These are phyloP conservation scores for Zhuqinia jingwanae DNA, from an alignment of 2,888 invertebrate species.

Conservation along the genomic window DNA sequence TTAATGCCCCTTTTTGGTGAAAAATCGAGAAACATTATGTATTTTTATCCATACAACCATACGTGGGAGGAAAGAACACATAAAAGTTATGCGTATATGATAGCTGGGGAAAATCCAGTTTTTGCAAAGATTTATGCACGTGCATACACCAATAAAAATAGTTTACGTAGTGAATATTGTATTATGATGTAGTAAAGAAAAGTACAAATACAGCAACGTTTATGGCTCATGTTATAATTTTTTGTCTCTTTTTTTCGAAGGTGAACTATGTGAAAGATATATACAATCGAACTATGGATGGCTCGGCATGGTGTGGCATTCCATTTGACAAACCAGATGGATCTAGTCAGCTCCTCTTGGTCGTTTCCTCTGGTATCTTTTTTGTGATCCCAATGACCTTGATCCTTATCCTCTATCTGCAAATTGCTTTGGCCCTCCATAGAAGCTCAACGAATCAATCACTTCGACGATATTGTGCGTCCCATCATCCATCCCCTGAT, in stretches of 20 bases:
- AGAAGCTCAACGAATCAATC: conserved; percentile 77
- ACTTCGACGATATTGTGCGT: conserved; percentile 77
- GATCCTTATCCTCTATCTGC: conserved; percentile 81
- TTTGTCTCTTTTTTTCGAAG: conserved; percentile 81
- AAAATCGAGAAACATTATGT: too few species aligned
- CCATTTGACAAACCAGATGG: conserved; percentile 76
- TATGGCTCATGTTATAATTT: too few species aligned
- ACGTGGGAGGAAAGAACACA: too few species aligned
- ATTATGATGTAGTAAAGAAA: too few species aligned
- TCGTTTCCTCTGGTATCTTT: conserved; percentile 82
- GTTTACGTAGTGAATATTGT: too few species aligned
- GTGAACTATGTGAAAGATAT: conserved; percentile 80
- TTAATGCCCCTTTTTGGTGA: too few species aligned
- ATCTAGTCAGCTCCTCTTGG: conserved; percentile 80
- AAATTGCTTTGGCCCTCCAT: conserved; percentile 80
- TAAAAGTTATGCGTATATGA: too few species aligned
- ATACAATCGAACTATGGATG: conserved; percentile 77
- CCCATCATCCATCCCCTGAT: conserved; percentile 66
- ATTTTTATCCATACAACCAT: too few species aligned
- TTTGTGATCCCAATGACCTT: conserved; percentile 82
- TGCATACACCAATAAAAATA: too few species aligned
- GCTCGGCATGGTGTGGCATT: conserved; percentile 81
- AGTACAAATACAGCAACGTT: too few species aligned
- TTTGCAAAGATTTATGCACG: too few species aligned
- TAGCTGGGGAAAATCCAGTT: too few species aligned